phyloP scores from a whole-genome alignment of 2,797 vertebrate genomes.

The Molossus alvarezi region DNA sequence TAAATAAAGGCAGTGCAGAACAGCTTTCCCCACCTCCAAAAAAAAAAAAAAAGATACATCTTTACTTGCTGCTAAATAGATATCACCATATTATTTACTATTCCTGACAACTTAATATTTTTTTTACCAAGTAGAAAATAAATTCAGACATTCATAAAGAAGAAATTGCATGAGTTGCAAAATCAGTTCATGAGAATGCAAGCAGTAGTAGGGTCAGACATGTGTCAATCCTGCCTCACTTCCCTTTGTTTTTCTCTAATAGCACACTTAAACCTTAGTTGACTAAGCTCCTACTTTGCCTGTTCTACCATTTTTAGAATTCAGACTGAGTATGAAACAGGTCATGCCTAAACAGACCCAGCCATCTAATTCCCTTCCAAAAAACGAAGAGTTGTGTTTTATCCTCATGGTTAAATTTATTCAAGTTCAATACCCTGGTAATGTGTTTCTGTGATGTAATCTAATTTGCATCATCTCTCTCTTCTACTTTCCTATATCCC shows the following conservation, averaged over 20 bases:
- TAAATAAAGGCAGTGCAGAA: too few species aligned
- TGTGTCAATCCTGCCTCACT: not conserved
- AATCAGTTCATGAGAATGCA: not conserved
- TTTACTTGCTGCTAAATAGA: not conserved
- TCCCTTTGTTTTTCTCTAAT: not conserved
- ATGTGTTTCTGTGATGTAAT: not conserved
- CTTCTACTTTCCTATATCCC: too few species aligned
- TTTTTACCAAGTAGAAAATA: not conserved
- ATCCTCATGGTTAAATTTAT: not conserved
- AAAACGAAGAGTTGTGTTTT: not conserved
- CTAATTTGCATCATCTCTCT: not conserved
- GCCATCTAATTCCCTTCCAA: not conserved
- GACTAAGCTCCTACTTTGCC: not conserved
- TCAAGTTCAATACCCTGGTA: not conserved
- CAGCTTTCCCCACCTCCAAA: too few species aligned
- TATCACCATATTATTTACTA: not conserved
- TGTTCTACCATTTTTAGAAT: not conserved
- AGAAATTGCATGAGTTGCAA: not conserved
- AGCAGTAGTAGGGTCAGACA: not conserved
- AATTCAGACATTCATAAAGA: not conserved
- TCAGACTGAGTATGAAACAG: not conserved
- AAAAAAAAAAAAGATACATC: not conserved
- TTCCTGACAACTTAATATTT: constrained; percentile 1
- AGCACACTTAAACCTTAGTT: not conserved
- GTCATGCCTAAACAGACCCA: not conserved